Conservation (phyloP, 2,113 vertebrate genomes). For the Gobio gobio region DNA sequence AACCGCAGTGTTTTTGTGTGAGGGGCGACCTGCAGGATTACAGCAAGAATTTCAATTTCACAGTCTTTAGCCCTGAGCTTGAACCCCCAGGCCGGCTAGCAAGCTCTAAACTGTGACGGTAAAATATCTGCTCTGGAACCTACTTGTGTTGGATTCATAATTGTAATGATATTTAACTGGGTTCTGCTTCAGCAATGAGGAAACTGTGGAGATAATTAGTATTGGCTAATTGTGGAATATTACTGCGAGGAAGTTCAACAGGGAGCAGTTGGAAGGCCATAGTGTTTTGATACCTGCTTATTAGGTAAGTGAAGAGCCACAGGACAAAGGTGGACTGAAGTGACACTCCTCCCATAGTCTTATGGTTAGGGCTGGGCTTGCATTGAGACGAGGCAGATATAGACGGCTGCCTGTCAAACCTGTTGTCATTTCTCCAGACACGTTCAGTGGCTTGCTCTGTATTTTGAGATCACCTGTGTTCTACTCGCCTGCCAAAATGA, state of each 20-base stretch:
- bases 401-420: slow-evolving; percentile 22
- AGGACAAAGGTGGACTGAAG: slow-evolving; percentile 25
- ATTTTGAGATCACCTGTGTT: not conserved
- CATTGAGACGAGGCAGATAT: slow-evolving; percentile 5
- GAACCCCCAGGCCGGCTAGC: not conserved
- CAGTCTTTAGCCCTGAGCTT: slow-evolving; percentile 58
- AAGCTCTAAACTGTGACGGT: not conserved
- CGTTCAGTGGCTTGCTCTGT: not conserved
- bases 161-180: not conserved
- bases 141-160: not conserved
- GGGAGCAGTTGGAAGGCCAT: not conserved
- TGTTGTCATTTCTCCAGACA: slow-evolving; percentile 36
- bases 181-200: not conserved
- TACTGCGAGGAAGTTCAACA: not conserved
- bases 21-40: slow-evolving; percentile 65
- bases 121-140: not conserved
- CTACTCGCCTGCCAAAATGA: slow-evolving; percentile 80
- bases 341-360: slow-evolving; percentile 20
- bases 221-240: not conserved
- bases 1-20: slow-evolving; percentile 44
- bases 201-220: not conserved
- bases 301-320: not conserved
- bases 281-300: not conserved
- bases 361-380: not conserved
- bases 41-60: slow-evolving; percentile 69